Evolutionary conservation across 2,888 invertebrate genomes (phyloP).

Genomic region (Elysia crispata): DNA sequence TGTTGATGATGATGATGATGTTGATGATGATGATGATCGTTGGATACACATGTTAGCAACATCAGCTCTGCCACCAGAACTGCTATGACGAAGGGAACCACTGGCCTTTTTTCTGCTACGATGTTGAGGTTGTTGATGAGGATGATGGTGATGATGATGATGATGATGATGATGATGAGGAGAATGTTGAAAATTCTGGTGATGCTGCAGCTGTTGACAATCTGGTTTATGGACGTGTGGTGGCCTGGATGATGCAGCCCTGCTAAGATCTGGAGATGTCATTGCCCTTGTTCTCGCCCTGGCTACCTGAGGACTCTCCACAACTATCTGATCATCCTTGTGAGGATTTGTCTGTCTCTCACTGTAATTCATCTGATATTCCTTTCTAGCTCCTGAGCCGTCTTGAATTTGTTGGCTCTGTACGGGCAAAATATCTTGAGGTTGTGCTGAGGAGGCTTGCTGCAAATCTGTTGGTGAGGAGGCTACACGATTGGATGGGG

Average conservation of each 20-base stretch:
- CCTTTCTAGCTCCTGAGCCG: too few species aligned
- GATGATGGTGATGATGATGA: not conserved
- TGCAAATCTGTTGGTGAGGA: too few species aligned
- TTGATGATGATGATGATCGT: conserved; percentile 36
- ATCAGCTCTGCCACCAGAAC: conserved; percentile 22
- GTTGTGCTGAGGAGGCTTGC: too few species aligned
- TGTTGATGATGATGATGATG: conserved; percentile 10
- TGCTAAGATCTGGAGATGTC: conserved; percentile 12
- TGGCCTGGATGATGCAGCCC: not conserved
- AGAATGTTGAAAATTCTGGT: conserved; percentile 34
- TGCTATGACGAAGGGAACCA: not conserved
- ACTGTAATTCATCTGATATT: too few species aligned
- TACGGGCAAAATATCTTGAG: too few species aligned
- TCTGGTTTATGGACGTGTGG: conserved; percentile 2
- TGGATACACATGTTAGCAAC: conserved; percentile 37
- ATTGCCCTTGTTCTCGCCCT: not conserved
- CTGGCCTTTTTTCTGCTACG: not conserved
- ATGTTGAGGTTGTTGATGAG: not conserved
- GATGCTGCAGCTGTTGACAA: not conserved
- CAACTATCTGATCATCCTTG: too few species aligned
- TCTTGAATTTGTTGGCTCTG: too few species aligned
- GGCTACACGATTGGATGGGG: too few species aligned
- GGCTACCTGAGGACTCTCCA: not conserved
- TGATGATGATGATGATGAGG: conserved; percentile 10
- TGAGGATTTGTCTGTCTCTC: too few species aligned